phyloP scores from a whole-genome alignment of 2,888 invertebrate species.

The Pristionchus fissidentatus region DNA sequence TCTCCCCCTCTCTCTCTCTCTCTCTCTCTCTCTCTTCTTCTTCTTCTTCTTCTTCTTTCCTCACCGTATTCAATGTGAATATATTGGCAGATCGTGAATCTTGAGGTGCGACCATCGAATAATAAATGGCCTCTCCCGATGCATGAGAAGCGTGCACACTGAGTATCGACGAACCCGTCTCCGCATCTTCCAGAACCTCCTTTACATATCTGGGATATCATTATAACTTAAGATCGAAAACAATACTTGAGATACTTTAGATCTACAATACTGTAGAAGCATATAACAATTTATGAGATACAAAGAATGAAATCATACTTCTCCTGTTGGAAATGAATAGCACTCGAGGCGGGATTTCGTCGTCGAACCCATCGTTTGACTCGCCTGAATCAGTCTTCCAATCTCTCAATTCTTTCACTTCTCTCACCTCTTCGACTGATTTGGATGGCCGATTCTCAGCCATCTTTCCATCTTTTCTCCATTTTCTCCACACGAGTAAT shows the following conservation, averaged over 20 bases:
- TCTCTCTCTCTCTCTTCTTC: too few species aligned
- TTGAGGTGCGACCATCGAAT: constrained; percentile 73
- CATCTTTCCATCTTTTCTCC: constrained; percentile 47
- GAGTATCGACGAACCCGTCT: constrained; percentile 62
- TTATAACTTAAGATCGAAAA: too few species aligned
- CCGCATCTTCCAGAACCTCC: constrained; percentile 68
- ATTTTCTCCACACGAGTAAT: constrained; percentile 53
- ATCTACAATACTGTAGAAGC: background rate
- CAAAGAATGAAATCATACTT: constrained; percentile 50
- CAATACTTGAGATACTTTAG: background rate
- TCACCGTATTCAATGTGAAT: constrained; percentile 66
- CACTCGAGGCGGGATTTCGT: constrained; percentile 67
- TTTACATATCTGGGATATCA: constrained; percentile 67
- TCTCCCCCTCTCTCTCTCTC: background rate
- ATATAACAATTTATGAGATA: too few species aligned
- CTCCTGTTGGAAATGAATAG: constrained; percentile 73
- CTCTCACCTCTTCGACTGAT: background rate
- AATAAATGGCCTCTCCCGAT: constrained; percentile 67
- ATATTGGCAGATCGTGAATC: constrained; percentile 68
- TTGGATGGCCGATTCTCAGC: constrained; percentile 22
- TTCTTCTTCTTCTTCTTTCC: background rate
- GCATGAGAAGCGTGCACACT: constrained; percentile 68
- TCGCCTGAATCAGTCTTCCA: constrained; percentile 47
- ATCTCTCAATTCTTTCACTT: background rate
- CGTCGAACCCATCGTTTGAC: constrained; percentile 69